phyloP scores from a whole-genome alignment of 2,888 invertebrate species.

The Caprella mutica region DNA sequence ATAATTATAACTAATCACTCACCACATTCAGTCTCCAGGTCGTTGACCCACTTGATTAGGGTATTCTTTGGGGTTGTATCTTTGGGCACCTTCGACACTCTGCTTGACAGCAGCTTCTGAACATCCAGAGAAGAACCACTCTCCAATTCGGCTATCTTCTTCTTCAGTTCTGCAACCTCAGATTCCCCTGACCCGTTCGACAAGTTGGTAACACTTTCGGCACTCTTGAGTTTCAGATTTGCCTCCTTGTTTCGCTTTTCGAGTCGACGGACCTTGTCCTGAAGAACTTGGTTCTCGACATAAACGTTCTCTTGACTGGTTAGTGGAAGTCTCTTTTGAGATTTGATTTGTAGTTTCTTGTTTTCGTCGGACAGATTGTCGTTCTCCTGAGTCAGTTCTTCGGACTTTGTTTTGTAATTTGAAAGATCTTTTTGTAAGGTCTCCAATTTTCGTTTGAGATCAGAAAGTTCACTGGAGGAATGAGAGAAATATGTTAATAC shows the following conservation, averaged over 20 bases:
- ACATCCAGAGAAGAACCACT: slow-evolving; percentile 50
- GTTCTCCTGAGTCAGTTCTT: slow-evolving; percentile 56
- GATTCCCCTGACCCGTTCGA: slow-evolving; percentile 36
- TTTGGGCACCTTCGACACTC: slow-evolving; percentile 60
- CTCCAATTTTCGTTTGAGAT: slow-evolving; percentile 61
- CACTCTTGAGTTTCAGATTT: slow-evolving; percentile 37
- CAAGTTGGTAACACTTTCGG: slow-evolving; percentile 30
- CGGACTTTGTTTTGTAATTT: slow-evolving; percentile 51
- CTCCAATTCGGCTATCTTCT: slow-evolving; percentile 55
- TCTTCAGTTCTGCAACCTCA: slow-evolving; percentile 46
- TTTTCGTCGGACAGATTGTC: slow-evolving; percentile 63
- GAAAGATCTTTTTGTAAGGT: slow-evolving; percentile 64
- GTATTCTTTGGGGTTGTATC: slow-evolving; percentile 60
- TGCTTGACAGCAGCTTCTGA: slow-evolving; percentile 41
- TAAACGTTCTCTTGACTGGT: slow-evolving; percentile 33
- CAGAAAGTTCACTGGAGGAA: too few species aligned
- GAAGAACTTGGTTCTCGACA: slow-evolving; percentile 40
- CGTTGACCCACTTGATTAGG: slow-evolving; percentile 70
- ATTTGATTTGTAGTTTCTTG: slow-evolving; percentile 52
- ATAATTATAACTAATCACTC: slow-evolving; percentile 36
- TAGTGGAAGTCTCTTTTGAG: slow-evolving; percentile 37
- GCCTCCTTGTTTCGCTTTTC: slow-evolving; percentile 54
- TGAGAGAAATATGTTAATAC: too few species aligned
- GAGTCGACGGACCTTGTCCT: slow-evolving; percentile 51
- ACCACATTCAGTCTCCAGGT: slow-evolving; percentile 76